These are phyloP conservation scores for Gymnoscopelus microlampas DNA, from an alignment of 2,797 vertebrate genomes.

Conservation along the genomic window DNA sequence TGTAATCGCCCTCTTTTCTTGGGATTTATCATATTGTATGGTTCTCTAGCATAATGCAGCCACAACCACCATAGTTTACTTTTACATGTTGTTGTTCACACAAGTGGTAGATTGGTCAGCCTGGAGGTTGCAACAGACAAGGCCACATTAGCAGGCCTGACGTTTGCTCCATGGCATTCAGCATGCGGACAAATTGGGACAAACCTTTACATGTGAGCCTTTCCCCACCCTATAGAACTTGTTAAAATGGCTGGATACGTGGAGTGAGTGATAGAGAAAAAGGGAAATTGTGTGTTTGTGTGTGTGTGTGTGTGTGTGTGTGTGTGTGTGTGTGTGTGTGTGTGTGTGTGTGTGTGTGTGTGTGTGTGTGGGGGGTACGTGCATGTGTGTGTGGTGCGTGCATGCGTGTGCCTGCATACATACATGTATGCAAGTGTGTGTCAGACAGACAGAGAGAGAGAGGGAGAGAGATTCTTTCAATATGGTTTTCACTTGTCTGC, in stretches of 20 bases:
- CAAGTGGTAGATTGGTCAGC: constrained; percentile 53
- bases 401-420: too few relatives aligned
- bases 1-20: constrained; percentile 16
- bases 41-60: too few relatives aligned
- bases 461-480: constrained; percentile 27
- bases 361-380: too few relatives aligned
- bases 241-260: constrained; percentile 49
- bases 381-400: too few relatives aligned
- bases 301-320: too few relatives aligned
- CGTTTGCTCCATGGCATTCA: constrained; percentile 61
- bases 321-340: too few relatives aligned
- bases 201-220: constrained; percentile 61
- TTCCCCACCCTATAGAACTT: constrained; percentile 43
- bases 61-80: too few relatives aligned
- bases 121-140: constrained; percentile 46
- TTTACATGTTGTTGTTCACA: constrained; percentile 47
- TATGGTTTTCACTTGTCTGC: constrained; percentile 52
- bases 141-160: constrained; percentile 60
- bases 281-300: background rate
- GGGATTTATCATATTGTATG: too few relatives aligned
- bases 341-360: too few relatives aligned
- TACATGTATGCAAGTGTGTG: too few relatives aligned
- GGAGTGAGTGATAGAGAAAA: constrained; percentile 32
- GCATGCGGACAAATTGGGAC: constrained; percentile 64
- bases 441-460: constrained; percentile 1